Evolutionary conservation across 2,113 vertebrate species (phyloP).

Genomic region (Megaceryle torquata): DNA sequence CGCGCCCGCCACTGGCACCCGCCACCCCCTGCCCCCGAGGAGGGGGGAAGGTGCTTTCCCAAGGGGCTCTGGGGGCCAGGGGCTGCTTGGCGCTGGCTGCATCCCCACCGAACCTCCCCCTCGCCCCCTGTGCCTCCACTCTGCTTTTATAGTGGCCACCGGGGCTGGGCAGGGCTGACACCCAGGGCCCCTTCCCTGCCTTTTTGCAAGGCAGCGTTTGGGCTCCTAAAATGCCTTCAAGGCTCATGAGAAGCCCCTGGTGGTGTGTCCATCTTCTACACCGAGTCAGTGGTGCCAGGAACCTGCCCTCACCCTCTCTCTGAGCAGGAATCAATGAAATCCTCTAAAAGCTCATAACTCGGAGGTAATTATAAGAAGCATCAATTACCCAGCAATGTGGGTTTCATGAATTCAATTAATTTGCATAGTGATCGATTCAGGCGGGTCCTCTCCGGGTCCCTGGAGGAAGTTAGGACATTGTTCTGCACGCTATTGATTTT

Average conservation of each 20-base stretch:
- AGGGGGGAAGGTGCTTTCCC: background rate
- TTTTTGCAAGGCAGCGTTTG: accelerated
- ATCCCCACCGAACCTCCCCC: background rate
- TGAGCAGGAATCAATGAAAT: slow-evolving; percentile 67
- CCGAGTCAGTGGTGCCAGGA: background rate
- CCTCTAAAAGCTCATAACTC: slow-evolving; percentile 77
- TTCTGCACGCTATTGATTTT: slow-evolving; percentile 74
- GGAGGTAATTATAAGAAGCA: slow-evolving; percentile 80
- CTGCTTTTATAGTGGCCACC: background rate
- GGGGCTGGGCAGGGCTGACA: background rate
- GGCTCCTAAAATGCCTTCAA: accelerated
- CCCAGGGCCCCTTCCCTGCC: background rate
- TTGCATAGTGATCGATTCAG: slow-evolving; percentile 77
- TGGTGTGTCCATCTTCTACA: accelerated
- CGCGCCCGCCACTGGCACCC: background rate
- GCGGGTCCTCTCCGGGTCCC: slow-evolving; percentile 66
- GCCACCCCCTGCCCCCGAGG: background rate
- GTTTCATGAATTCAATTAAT: slow-evolving; percentile 79
- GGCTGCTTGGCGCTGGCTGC: background rate
- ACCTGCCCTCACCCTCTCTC: background rate
- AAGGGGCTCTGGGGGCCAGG: accelerated
- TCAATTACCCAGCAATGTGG: slow-evolving; percentile 75
- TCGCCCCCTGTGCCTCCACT: background rate
- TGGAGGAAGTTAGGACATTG: slow-evolving; percentile 73
- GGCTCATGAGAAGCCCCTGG: accelerated